Percentiles rank a stretch among this genome's conserved stretches.
phyloP scores from a whole-genome alignment of 2,113 vertebrate genomes.

The Gobius niger region DNA sequence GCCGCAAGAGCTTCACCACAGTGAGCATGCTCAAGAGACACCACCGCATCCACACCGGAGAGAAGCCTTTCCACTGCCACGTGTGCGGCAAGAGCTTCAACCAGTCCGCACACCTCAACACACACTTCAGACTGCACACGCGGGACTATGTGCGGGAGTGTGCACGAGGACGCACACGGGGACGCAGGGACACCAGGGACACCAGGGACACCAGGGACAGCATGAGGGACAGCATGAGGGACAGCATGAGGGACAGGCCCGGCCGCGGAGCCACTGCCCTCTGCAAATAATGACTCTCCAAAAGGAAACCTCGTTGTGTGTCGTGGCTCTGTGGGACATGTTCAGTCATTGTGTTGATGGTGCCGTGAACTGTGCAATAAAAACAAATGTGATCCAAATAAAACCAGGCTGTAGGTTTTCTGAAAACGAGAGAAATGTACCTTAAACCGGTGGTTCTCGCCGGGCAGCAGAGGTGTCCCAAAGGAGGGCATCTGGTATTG shows the following conservation, averaged over 20 bases:
- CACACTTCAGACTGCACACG: conserved; percentile 70
- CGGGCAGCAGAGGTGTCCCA: too few species aligned
- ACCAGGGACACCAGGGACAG: background rate
- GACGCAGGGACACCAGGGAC: too few species aligned
- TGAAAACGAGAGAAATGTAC: too few species aligned
- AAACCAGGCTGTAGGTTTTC: too few species aligned
- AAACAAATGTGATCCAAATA: conserved; percentile 5
- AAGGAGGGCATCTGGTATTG: too few species aligned
- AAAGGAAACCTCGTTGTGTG: background rate
- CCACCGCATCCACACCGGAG: conserved; percentile 73
- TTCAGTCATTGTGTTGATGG: conserved; percentile 23
- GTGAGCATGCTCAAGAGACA: conserved; percentile 73
- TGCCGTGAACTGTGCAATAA: conserved; percentile 49
- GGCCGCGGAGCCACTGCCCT: conserved; percentile 15
- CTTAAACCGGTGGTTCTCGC: too few species aligned
- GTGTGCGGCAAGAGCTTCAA: conserved; percentile 74
- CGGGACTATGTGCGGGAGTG: background rate
- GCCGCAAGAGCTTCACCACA: conserved; percentile 70
- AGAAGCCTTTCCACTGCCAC: conserved; percentile 72
- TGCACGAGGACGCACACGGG: too few species aligned
- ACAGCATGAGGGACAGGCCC: conserved; percentile 38
- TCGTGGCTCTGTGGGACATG: background rate
- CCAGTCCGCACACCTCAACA: conserved; percentile 73
- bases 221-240: too few species aligned
- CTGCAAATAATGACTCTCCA: conserved; percentile 19